Evolutionary conservation across 2,113 vertebrate genomes (phyloP).

Genomic region (Pavo muticus): DNA sequence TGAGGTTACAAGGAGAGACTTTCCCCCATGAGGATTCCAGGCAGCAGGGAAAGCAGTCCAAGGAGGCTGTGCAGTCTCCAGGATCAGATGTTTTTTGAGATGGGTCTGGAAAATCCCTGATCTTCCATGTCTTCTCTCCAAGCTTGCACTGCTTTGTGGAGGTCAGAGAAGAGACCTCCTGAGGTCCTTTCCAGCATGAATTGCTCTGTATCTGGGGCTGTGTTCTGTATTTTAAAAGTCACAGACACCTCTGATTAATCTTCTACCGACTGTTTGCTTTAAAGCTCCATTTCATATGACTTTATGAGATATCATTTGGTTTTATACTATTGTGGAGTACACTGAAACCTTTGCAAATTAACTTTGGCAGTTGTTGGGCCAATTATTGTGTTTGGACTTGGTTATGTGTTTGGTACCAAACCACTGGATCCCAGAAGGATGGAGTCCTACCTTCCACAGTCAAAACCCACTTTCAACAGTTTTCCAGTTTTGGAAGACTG

Average conservation of each 20-base stretch:
- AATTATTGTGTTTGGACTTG: neutral
- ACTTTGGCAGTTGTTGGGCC: neutral
- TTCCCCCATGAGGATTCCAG: rapidly evolving
- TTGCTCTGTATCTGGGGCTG: neutral
- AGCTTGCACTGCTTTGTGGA: neutral
- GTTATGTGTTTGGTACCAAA: neutral
- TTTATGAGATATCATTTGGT: neutral
- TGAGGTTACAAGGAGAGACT: neutral
- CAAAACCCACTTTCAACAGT: neutral
- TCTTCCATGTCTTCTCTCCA: rapidly evolving
- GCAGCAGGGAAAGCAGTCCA: neutral
- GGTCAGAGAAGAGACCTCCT: neutral
- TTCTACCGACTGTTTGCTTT: neutral
- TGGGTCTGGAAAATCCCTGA: neutral
- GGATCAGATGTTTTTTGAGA: neutral
- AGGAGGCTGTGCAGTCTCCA: neutral
- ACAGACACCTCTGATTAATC: rapidly evolving
- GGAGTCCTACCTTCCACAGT: neutral
- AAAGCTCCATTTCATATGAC: neutral
- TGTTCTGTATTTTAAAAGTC: neutral
- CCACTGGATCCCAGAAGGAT: neutral
- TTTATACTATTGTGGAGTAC: neutral
- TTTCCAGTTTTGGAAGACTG: neutral
- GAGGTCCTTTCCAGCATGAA: neutral
- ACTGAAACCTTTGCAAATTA: neutral